Evolutionary conservation across 2,113 vertebrate species (phyloP), one percentile per base, ranked within the genome.

Genomic region (Rhabdornis inornatus): DNA sequence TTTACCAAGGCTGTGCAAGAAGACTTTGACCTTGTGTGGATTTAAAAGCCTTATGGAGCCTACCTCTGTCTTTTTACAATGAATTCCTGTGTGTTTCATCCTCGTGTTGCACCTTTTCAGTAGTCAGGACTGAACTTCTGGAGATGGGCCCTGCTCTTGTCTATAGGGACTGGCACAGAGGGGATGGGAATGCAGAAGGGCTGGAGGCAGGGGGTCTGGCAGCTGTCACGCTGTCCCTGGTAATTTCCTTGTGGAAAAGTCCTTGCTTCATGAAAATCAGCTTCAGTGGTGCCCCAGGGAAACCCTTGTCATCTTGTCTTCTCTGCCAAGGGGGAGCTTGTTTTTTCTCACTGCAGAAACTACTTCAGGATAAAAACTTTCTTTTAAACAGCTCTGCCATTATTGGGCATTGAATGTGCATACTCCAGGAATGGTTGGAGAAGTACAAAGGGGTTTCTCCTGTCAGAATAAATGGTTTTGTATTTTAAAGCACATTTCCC

Each of bases 301-400:
- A 56, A 28, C 40, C 18, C 40, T 44, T 91, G 78, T 72, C 84
- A 60, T 72, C 52, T 92, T 91, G 22, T 85, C 52, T 63, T 78
- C 47, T 60, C 52, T 91, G 70, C 69, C 40, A 72, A 60, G 28
- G 49, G 71, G 65, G 82, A 93, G 42, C n/a, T 60, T 70, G 11
- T 33, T 89, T 60, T 71, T 94, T 84, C 44, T 79, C 15, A 4
- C 24, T 63, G 40, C 40, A 68, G 49, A 87, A 92, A 60, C 65
- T 76, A 68, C 45, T 89, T 91, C 44, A 79, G 60, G 72, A 52
- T 52, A 52, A 89, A 91, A 83, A 35, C 31, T 66, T 90, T 4
- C 3, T 69, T 78, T 63, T 39, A 35, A 70, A 44, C 6, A 28
- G 24, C 44, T 91, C 55, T 64, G 42, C 18, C 0, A 0, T 25